Base-by-base conservation (phyloP, 2,888 invertebrate genomes). In the Lithophane semibrunnea region DNA sequence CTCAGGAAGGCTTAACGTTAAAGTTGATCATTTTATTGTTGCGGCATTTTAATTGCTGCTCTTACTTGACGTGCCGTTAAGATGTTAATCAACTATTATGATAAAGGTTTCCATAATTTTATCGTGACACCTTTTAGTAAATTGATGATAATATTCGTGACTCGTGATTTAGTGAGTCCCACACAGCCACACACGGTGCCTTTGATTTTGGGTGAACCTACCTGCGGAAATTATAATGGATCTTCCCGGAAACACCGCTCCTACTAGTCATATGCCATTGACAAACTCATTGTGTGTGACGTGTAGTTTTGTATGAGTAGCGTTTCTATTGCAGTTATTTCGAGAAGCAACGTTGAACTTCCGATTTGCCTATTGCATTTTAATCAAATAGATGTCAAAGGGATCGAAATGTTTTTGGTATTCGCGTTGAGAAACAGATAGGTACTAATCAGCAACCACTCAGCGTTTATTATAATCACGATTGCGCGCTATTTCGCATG, bases 181-280 rank as follows among this genome's bases (percentile, higher is more conserved):
- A 87, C 83, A 88, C 83, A 56, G 58, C 60, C 85, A 86, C 85
- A 63, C 47, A 68, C 71, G 61, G 67, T 58, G 68, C 52, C 74
- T 77, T 82, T 72, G 68, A 78, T 79, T 83, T 79, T 64, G 78
- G 73, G 69, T 79, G 77, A 70, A 56, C 60, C 69, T 87, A 88
- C 86, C 85, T 83, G 78, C 82, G 79, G 75, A 82, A 80, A 82
- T 73, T 58, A 77, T 81, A 90, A 90, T 90, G 85, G 86, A 82
- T 83, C 84, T 92, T 93, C 91, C 87, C 83, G 90, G 92, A 93
- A 93, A 83, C 86, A 78, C 82, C 83, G 85, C 79, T 83, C 86
- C 83, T 82, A 66, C 77, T 75, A 79, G 73, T 75, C 80, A 79
- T 66, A 72, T 83, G 81, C 82, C 88, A 88, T 88, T 91, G 88